Percentiles rank a stretch among this genome's conserved stretches.
phyloP scores from a whole-genome alignment of 2,888 invertebrate genomes.

The Lasioglossum pauxillum region DNA sequence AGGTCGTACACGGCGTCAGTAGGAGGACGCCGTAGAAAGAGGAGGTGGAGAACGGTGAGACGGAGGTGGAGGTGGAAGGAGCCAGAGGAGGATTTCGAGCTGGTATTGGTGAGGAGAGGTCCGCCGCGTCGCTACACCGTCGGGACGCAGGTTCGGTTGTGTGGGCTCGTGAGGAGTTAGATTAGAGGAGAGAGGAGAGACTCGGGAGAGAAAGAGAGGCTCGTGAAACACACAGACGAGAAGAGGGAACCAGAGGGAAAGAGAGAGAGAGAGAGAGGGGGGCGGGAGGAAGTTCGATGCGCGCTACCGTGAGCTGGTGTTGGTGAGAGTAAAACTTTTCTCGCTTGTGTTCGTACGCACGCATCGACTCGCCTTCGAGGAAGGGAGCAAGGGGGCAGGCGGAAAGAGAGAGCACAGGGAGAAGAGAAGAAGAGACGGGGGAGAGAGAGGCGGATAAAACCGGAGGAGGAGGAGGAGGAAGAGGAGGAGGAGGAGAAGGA shows the following conservation, averaged over 20 bases:
- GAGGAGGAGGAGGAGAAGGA: conserved; percentile 65
- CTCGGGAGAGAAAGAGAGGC: background rate
- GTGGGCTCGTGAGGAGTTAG: conserved; percentile 81
- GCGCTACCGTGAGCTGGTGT: conserved; percentile 73
- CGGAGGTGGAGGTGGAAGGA: conserved; percentile 73
- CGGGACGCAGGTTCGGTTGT: conserved; percentile 49
- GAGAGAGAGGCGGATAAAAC: conserved; percentile 59
- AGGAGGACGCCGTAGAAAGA: conserved; percentile 71
- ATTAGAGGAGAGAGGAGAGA: conserved; percentile 78
- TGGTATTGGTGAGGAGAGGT: conserved; percentile 71
- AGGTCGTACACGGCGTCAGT: conserved; percentile 76
- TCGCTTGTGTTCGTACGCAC: conserved; percentile 80
- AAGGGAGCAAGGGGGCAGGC: conserved; percentile 56
- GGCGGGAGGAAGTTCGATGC: conserved; percentile 69
- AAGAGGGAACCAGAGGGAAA: conserved; percentile 37
- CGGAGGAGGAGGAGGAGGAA: conserved; percentile 60
- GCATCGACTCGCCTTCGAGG: conserved; percentile 77
- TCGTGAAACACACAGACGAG: background rate
- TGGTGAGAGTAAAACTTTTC: conserved; percentile 84
- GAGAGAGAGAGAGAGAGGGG: conserved; percentile 37
- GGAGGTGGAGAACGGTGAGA: conserved; percentile 69
- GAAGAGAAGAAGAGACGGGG: conserved; percentile 47
- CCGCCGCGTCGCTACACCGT: conserved; percentile 68
- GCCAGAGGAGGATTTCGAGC: conserved; percentile 75
- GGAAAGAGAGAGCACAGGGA: conserved; percentile 50